Base-by-base conservation (phyloP, 2,113 vertebrate genomes). In the Polyodon spathula region DNA sequence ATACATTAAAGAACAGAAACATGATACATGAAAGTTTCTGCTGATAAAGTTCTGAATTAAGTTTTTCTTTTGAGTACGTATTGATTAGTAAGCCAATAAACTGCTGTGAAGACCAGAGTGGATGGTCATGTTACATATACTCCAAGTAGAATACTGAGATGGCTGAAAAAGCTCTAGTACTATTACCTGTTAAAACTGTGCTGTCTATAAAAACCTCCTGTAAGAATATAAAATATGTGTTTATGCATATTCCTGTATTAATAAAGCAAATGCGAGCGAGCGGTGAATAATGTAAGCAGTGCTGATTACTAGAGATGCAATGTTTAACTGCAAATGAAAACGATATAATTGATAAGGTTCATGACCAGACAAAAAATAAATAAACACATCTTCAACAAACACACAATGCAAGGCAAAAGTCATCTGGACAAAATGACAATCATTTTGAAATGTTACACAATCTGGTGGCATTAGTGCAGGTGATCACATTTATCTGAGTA, bases 111-210 rank as follows among this genome's bases (percentile, higher is more conserved):
- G n/a, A n/a, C n/a, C n/a, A n/a, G n/a, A n/a, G n/a, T n/a, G n/a
- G n/a, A n/a, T n/a, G n/a, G n/a, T n/a, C n/a, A n/a, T n/a, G n/a
- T n/a, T n/a, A n/a, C n/a, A 10, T 50, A n/a, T 50, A 14, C 46
- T 50, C 46, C n/a, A 12, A 4, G n/a, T 50, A 50, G n/a, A 50
- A n/a, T n/a, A n/a, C n/a, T n/a, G n/a, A 50, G 56, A 52, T 52
- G 46, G 44, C 37, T 52, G 41, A 58, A 50, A 63, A 39, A 63
- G 56, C 44, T 57, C 55, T 63, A 58, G 62, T 63, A 58, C 17
- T 41, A 43, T 58, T 58, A 56, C 62, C 62, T 58, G 56, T 58
- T 58, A 58, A 63, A 63, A 58, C 12, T 50, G 37, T 63, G 43
- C 48, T 39, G 14, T 53, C 46, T 14, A 50, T 48, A 63, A n/a